Evolutionary conservation across 2,113 vertebrate species (phyloP).

Genomic region (Cricetomys ansorgei): DNA sequence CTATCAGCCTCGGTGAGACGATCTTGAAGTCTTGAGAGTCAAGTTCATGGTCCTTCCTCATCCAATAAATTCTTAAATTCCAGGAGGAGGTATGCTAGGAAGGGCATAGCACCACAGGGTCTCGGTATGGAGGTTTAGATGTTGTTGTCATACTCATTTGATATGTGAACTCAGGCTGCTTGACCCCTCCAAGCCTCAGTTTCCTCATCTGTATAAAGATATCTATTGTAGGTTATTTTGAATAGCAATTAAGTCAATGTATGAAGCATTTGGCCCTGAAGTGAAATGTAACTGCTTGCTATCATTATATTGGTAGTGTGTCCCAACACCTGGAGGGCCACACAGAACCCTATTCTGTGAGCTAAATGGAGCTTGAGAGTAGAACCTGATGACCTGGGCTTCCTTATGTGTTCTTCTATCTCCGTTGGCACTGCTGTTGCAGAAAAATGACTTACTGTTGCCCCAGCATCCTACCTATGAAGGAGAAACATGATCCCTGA

Average conservation of each 20-base stretch:
- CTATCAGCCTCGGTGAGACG: not conserved
- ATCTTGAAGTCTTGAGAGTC: not conserved
- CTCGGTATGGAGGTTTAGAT: not conserved
- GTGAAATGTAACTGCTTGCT: not conserved
- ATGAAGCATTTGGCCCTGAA: not conserved
- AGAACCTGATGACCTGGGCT: not conserved
- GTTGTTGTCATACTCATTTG: not conserved
- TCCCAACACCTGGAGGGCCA: not conserved
- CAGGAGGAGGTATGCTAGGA: not conserved
- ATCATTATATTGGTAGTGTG: not conserved
- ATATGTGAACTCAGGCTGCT: not conserved
- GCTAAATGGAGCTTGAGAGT: not conserved
- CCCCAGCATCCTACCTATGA: not conserved
- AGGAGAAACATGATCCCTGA: not conserved
- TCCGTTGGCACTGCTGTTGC: not conserved
- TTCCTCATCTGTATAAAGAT: not conserved
- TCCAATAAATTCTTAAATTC: not conserved
- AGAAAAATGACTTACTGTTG: not conserved
- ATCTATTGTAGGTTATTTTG: not conserved
- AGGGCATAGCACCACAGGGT: not conserved
- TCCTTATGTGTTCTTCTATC: slow-evolving; percentile 12
- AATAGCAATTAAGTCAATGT: not conserved
- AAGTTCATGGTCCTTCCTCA: not conserved
- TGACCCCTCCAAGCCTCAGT: not conserved
- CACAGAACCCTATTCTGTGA: not conserved